Evolutionary conservation across 2,888 invertebrate species (phyloP).

Genomic region (Melieria picta): DNA sequence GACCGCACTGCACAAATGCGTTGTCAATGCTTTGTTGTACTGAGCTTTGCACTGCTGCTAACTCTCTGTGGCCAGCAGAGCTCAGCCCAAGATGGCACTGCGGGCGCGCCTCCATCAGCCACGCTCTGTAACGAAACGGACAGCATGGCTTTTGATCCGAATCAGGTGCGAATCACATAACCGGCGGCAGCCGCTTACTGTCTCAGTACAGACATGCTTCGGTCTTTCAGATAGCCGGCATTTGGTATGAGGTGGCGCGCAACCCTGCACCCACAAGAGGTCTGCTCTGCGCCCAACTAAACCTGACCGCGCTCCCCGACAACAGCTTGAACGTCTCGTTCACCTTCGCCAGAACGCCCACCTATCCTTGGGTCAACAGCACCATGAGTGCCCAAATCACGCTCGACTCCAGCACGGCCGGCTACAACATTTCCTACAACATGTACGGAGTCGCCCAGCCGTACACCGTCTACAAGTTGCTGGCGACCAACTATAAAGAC

Average conservation of each 20-base stretch:
- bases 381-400: conserved; percentile 47
- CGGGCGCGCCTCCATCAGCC: neutral
- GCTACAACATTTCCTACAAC: conserved; percentile 50
- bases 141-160: conserved; percentile 42
- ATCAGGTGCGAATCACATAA: neutral
- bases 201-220: neutral
- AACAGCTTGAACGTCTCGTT: conserved; percentile 43
- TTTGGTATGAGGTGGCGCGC: conserved; percentile 47
- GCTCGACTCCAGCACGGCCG: conserved; percentile 30
- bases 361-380: conserved; percentile 50
- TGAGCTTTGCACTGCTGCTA: neutral
- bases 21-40: no score
- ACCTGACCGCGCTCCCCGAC: conserved; percentile 39
- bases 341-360: conserved; percentile 46
- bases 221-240: conserved; percentile 34
- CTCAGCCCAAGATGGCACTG: neutral
- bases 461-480: conserved; percentile 37
- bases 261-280: conserved; percentile 42
- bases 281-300: conserved; percentile 47
- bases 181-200: neutral
- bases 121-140: conserved; percentile 36
- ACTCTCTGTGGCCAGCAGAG: neutral
- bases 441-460: conserved; percentile 42
- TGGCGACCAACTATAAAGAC: conserved; percentile 48
- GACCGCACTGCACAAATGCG: no score